A percentile compares a stretch with the other conserved stretches of the same genome.
phyloP scores from a whole-genome alignment of 2,113 vertebrate species.

The Dolichotis patagonum region DNA sequence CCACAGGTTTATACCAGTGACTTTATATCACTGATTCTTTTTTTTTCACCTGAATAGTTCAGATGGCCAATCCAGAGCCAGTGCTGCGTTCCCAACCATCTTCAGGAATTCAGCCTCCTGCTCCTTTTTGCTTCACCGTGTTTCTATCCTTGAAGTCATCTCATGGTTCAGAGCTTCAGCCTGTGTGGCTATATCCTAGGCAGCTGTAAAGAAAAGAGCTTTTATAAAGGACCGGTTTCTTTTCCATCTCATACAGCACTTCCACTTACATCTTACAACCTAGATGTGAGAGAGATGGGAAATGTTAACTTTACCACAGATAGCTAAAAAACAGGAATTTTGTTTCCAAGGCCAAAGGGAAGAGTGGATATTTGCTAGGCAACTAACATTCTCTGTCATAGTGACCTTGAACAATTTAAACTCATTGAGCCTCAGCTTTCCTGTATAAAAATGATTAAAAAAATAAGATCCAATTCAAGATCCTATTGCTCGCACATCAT shows the following conservation, averaged over 20 bases:
- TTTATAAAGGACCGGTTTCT: neutral
- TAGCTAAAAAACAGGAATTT: neutral
- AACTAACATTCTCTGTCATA: neutral
- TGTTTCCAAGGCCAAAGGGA: neutral
- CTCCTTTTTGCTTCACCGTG: neutral
- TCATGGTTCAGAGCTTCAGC: neutral
- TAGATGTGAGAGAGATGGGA: neutral
- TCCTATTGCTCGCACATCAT: conserved; percentile 31
- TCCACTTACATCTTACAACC: neutral
- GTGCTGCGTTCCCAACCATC: neutral
- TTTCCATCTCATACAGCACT: neutral
- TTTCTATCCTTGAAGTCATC: neutral
- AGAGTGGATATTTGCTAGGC: conserved; percentile 41
- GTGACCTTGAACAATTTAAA: conserved; percentile 33
- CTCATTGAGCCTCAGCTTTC: conserved; percentile 16
- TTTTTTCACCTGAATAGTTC: neutral
- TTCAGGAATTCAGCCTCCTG: neutral
- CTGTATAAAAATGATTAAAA: conserved; percentile 58
- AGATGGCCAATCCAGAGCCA: neutral
- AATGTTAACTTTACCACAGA: neutral
- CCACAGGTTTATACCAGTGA: neutral
- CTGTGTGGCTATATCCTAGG: neutral
- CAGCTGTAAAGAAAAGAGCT: neutral
- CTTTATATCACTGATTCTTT: neutral
- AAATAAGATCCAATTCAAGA: conserved; percentile 46